Percentiles rank a stretch among this genome's conserved stretches.
These are phyloP conservation scores for Metaphire vulgaris DNA, from an alignment of 1,140 invertebrate genomes.

Conservation along the genomic window DNA sequence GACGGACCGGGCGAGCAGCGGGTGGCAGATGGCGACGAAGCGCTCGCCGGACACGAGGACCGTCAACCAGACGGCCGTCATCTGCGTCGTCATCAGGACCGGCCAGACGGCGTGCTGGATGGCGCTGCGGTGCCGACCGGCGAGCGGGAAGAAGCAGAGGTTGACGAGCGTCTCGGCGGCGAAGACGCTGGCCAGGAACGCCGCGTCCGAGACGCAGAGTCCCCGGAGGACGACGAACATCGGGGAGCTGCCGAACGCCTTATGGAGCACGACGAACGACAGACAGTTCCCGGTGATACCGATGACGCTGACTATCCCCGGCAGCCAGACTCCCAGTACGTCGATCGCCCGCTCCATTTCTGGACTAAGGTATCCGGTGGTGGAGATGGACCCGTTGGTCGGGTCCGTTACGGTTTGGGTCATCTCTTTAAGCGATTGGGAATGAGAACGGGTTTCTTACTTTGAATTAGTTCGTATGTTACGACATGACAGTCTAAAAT, in stretches of 20 bases:
- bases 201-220: slow-evolving; percentile 43
- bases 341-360: neutral
- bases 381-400: too few relatives aligned
- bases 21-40: slow-evolving; percentile 41
- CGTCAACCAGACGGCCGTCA: slow-evolving; percentile 47
- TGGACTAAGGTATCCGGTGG: too few relatives aligned
- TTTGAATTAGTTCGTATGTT: too few relatives aligned
- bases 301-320: slow-evolving; percentile 23
- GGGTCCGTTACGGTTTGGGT: too few relatives aligned
- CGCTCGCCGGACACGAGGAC: slow-evolving; percentile 46
- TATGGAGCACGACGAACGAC: slow-evolving; percentile 46
- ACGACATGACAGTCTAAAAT: too few relatives aligned
- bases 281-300: slow-evolving; percentile 43
- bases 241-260: slow-evolving; percentile 45
- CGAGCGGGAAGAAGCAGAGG: neutral
- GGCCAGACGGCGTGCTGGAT: slow-evolving; percentile 30
- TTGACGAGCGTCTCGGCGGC: slow-evolving; percentile 23
- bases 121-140: slow-evolving; percentile 5
- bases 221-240: slow-evolving; percentile 45
- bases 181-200: slow-evolving; percentile 21
- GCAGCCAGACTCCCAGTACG: slow-evolving; percentile 33
- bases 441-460: too few relatives aligned
- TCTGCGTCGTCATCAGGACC: slow-evolving; percentile 46
- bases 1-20: slow-evolving; percentile 39
- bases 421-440: too few relatives aligned